Evolutionary conservation across 2,113 vertebrate species (phyloP).

Genomic region (Passer montanus): DNA sequence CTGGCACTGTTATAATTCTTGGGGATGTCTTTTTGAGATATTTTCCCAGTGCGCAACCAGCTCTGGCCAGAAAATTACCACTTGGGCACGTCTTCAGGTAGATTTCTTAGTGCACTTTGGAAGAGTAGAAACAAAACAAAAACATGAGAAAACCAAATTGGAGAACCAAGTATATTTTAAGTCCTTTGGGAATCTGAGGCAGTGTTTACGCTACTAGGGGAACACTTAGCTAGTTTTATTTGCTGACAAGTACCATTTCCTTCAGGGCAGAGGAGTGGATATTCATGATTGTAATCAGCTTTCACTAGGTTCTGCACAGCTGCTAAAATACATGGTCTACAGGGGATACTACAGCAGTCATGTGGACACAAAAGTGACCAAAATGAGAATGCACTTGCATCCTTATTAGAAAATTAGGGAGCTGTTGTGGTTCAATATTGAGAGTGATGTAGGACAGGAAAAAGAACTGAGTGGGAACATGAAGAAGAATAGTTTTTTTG

Average conservation of each 20-base stretch:
- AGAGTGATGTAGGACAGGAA: not conserved
- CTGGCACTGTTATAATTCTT: not conserved
- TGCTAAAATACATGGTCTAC: not conserved
- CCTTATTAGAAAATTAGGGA: not conserved
- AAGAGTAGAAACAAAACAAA: not conserved
- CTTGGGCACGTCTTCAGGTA: not conserved
- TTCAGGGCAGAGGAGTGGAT: not conserved
- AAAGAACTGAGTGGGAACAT: not conserved
- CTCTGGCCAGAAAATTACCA: not conserved
- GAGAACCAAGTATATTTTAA: not conserved
- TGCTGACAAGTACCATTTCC: not conserved
- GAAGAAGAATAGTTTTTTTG: not conserved
- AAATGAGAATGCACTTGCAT: not conserved
- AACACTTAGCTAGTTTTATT: not conserved
- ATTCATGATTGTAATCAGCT: not conserved
- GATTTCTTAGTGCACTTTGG: not conserved
- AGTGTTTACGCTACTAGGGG: not conserved
- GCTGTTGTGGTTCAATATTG: not conserved
- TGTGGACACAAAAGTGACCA: not conserved
- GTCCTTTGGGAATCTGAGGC: not conserved
- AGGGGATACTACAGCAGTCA: not conserved
- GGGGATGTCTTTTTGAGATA: not conserved
- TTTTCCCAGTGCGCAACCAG: not conserved
- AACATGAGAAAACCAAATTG: not conserved
- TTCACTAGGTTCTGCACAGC: not conserved